These are phyloP conservation scores for Anadara kagoshimensis DNA, from an alignment of 1,140 invertebrate genomes.

Conservation along the genomic window DNA sequence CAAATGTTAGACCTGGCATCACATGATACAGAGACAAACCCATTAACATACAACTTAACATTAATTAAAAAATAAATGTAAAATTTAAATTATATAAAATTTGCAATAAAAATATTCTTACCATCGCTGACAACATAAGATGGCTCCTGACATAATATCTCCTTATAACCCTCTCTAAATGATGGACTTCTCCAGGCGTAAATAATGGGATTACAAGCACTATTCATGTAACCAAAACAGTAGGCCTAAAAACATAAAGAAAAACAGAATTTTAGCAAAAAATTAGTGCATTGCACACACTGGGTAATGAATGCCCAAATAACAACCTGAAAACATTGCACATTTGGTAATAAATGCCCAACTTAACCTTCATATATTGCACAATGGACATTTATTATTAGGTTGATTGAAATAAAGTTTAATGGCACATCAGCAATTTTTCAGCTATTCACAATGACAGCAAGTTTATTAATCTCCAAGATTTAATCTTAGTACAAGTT, in stretches of 20 bases:
- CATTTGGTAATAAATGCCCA: not conserved
- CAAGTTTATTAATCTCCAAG: too few relatives aligned
- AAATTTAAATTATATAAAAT: too few relatives aligned
- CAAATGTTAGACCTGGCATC: too few relatives aligned
- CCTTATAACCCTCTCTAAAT: constrained; percentile 75
- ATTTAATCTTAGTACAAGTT: too few relatives aligned
- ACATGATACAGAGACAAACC: too few relatives aligned
- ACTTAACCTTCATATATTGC: not conserved
- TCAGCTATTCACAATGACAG: too few relatives aligned
- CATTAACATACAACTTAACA: too few relatives aligned
- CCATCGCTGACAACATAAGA: constrained; percentile 65
- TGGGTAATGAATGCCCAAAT: not conserved
- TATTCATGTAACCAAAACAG: constrained; percentile 74
- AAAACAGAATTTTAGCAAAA: not conserved
- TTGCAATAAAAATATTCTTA: constrained; percentile 39
- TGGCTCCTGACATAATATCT: constrained; percentile 72
- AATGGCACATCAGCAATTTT: too few relatives aligned
- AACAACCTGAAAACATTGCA: not conserved
- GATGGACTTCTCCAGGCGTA: constrained; percentile 75
- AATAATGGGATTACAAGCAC: constrained; percentile 75
- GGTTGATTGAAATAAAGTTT: too few relatives aligned
- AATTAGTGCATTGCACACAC: not conserved
- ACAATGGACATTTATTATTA: too few relatives aligned
- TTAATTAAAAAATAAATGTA: too few relatives aligned
- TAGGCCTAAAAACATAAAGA: constrained; percentile 70